Evolutionary conservation across 23 tunicate genomes (phyloP).

Genomic region (Halocynthia roretzi): DNA sequence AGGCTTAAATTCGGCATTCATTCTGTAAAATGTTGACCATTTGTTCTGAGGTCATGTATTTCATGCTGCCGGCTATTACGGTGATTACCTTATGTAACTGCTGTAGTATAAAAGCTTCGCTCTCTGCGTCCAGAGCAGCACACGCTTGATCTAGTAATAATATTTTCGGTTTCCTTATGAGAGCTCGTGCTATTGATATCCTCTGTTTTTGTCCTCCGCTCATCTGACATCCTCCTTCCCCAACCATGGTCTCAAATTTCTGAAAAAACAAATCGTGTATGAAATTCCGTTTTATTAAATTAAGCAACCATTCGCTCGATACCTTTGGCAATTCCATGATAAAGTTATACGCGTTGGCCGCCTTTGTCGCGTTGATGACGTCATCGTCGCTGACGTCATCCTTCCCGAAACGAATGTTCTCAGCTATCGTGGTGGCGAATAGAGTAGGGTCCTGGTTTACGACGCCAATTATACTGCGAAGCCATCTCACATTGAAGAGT

Average conservation of each 20-base stretch:
- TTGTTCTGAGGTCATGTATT: not conserved
- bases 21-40: too few species aligned
- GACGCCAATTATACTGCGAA: slow-evolving; percentile 57
- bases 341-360: slow-evolving; percentile 95
- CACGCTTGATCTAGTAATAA: slow-evolving; percentile 86
- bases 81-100: slow-evolving; percentile 51
- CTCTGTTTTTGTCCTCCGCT: slow-evolving; percentile 97
- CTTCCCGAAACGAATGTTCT: slow-evolving; percentile 75
- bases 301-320: not conserved
- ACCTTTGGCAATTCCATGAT: slow-evolving; percentile 89
- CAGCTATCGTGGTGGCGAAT: slow-evolving; percentile 81
- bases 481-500: slow-evolving; percentile 66
- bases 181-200: slow-evolving; percentile 89
- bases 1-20: too few species aligned
- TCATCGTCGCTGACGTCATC: slow-evolving; percentile 70
- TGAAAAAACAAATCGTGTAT: not conserved
- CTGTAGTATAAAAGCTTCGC: slow-evolving; percentile 76
- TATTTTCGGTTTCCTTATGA: slow-evolving; percentile 80
- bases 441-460: slow-evolving; percentile 88
- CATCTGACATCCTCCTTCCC: slow-evolving; percentile 80
- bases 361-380: slow-evolving; percentile 81
- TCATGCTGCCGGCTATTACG: not conserved
- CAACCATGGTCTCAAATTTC: slow-evolving; percentile 92
- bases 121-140: slow-evolving; percentile 88
- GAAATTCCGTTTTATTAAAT: too few species aligned